Evolutionary conservation across 2,888 invertebrate species (phyloP), one percentile per base, ranked within the genome.

Genomic region (Hyles lineata): DNA sequence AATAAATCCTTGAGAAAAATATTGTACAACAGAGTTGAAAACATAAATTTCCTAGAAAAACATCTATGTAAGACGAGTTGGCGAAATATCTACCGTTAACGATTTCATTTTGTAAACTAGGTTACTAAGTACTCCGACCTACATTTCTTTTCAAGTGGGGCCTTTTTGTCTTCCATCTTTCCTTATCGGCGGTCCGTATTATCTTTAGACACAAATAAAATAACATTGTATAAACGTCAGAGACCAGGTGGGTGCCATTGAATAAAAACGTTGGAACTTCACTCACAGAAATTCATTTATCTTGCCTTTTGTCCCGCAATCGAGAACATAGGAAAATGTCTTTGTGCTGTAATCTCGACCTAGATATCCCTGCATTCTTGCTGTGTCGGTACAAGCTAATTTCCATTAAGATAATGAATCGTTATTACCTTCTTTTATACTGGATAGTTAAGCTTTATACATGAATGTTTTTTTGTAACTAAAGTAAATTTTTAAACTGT

Each of bases 301-400:
- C 86, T 85, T 80, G 71, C 79, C 85, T 74, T 83, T 87, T 89
- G 87, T 88, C 83, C 81, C 76, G 72, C 78, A 84, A 83, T 85
- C 78, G 82, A 79, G 82, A 78, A 79, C 81, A 77, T 78, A 75
- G 76, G 80, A 79, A 79, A 81, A 81, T 74, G 81, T 82, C 80
- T 82, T 84, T 80, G 77, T 81, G 77, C 78, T 76, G 83, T 82
- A 84, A 86, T 85, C 83, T 83, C 83, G 82, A 80, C 82, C 80
- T 76, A 84, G 82, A 86, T 85, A 79, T 81, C 80, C 75, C 73
- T 77, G 77, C 73, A 75, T 79, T 76, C 63, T 67, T 50, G 67
- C 58, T 72, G 63, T 35, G 72, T 52, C 62, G 21, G 70, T 32
- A 69, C 60, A 25, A 63, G 55, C 32, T 62, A 63, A 71, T 71